Conservation (phyloP, 2,113 vertebrate genomes). For the Plestiodon gilberti region DNA sequence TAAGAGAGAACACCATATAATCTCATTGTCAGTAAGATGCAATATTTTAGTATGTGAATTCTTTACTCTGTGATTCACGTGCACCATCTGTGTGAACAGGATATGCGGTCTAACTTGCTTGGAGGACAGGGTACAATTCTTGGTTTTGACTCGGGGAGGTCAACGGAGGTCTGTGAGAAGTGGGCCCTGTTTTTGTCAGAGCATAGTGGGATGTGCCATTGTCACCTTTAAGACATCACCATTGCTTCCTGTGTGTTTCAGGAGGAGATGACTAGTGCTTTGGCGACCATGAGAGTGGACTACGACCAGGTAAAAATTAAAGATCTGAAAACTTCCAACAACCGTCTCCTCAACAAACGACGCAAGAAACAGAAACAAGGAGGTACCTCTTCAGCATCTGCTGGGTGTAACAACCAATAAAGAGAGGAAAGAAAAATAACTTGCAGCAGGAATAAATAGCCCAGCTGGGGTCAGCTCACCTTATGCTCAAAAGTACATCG, state of each 20-base stretch:
- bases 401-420: conserved; percentile 87
- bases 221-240: neutral
- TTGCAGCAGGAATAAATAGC: conserved; percentile 22
- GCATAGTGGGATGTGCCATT: neutral
- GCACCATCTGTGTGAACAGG: neutral
- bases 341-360: conserved; percentile 93
- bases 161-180: neutral
- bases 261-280: conserved; percentile 98
- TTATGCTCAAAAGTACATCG: conserved; percentile 1
- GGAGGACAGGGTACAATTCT: neutral
- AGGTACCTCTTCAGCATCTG: conserved; percentile 68
- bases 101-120: neutral
- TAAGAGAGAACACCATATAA: neutral
- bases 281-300: conserved; percentile 98
- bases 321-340: conserved; percentile 95
- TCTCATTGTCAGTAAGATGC: neutral
- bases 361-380: conserved; percentile 91
- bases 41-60: neutral
- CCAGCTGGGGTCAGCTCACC: neutral
- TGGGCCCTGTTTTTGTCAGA: neutral
- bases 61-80: conserved; percentile 21
- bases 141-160: neutral
- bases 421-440: neutral
- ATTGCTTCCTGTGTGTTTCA: conserved; percentile 62
- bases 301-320: conserved; percentile 98